Conservation (phyloP, 1,140 invertebrate species). For the Popillia japonica region DNA sequence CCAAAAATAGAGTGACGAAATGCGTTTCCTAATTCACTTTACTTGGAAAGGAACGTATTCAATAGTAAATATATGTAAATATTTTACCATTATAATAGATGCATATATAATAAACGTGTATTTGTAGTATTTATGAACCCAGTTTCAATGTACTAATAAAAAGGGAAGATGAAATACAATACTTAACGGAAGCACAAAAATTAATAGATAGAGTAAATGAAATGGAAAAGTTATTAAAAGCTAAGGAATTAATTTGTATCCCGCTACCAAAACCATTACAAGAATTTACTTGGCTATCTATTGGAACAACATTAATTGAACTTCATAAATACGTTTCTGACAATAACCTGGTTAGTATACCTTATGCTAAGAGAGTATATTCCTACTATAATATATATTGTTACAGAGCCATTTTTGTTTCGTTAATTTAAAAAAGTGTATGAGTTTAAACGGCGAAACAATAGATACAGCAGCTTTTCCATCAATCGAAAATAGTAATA, state of each 20-base stretch:
- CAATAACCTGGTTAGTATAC: slow-evolving; percentile 60
- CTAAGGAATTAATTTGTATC: slow-evolving; percentile 67
- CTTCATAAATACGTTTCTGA: slow-evolving; percentile 74
- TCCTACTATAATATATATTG: not conserved
- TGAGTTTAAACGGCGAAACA: slow-evolving; percentile 50
- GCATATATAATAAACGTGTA: too few relatives aligned
- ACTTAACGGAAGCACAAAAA: slow-evolving; percentile 71
- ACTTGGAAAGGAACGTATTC: too few relatives aligned
- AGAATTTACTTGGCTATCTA: slow-evolving; percentile 70
- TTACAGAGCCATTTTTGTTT: slow-evolving; percentile 57
- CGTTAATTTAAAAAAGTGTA: slow-evolving; percentile 57
- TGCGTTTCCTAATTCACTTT: too few relatives aligned
- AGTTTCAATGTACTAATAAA: slow-evolving; percentile 66
- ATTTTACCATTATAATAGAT: too few relatives aligned
- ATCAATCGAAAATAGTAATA: not conserved
- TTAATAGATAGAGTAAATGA: slow-evolving; percentile 68
- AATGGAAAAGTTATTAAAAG: slow-evolving; percentile 63
- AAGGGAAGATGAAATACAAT: slow-evolving; percentile 65
- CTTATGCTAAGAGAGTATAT: slow-evolving; percentile 8
- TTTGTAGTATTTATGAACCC: slow-evolving; percentile 63
- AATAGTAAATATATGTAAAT: too few relatives aligned
- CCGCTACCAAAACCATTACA: slow-evolving; percentile 68
- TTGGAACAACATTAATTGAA: slow-evolving; percentile 72
- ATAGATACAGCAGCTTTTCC: slow-evolving; percentile 36
- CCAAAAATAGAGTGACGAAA: too few relatives aligned